Evolutionary conservation across 1,140 invertebrate genomes (phyloP).

Genomic region (Trialeurodes vaporariorum): DNA sequence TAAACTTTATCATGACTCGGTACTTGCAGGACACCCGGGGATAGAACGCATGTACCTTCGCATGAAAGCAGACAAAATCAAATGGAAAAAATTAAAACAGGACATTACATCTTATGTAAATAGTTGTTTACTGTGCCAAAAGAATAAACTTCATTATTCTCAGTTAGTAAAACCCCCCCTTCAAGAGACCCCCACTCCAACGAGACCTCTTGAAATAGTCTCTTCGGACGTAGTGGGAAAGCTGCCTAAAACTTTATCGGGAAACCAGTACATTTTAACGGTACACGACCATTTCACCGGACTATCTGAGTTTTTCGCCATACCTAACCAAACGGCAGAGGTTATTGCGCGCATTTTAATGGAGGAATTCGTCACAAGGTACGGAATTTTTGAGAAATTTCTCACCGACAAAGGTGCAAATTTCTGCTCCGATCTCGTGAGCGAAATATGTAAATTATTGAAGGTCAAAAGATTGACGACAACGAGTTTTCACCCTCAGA

Average conservation of each 20-base stretch:
- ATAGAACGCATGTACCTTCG: not conserved
- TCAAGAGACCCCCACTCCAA: not conserved
- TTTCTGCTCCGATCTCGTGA: conserved; percentile 13
- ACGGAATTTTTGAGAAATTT: conserved; percentile 19
- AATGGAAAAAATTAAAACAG: not conserved
- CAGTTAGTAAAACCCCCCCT: not conserved
- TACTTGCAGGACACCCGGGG: not conserved
- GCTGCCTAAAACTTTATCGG: conserved; percentile 20
- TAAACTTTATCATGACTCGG: not conserved
- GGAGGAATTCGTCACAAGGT: conserved; percentile 16
- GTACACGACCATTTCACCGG: conserved; percentile 31
- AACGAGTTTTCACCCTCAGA: conserved; percentile 34
- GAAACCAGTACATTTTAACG: conserved; percentile 31
- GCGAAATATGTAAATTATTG: conserved; percentile 24
- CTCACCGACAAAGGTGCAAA: conserved; percentile 18
- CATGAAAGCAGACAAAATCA: not conserved
- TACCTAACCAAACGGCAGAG: not conserved
- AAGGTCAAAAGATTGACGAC: conserved; percentile 19
- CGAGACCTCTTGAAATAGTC: not conserved
- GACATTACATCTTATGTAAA: not conserved
- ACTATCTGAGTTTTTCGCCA: not conserved
- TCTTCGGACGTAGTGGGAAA: conserved; percentile 29
- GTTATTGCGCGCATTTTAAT: conserved; percentile 7
- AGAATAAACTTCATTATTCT: not conserved
- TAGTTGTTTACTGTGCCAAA: not conserved